phyloP scores from a whole-genome alignment of 2,888 invertebrate species.

The Stictocephala bisonia region DNA sequence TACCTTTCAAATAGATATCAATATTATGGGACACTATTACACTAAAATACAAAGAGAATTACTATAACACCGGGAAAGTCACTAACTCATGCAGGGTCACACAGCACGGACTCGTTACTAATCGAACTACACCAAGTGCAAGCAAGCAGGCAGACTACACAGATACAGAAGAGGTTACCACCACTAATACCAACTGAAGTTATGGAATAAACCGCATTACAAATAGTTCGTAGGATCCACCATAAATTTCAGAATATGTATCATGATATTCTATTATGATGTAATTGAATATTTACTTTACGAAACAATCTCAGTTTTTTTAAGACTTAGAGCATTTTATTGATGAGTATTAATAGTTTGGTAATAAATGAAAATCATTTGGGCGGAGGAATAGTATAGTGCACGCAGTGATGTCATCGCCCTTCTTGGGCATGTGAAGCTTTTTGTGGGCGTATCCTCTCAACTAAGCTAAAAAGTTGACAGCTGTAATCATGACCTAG shows the following conservation, averaged over 20 bases:
- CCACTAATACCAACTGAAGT: conserved; percentile 20
- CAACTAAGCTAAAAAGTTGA: too few species aligned
- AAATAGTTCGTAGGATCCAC: conserved; percentile 22
- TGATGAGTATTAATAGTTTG: too few species aligned
- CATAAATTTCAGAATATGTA: background rate
- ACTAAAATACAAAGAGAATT: conserved; percentile 5
- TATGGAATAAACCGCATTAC: background rate
- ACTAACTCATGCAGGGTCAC: background rate
- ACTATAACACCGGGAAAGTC: conserved; percentile 3
- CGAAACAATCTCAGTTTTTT: background rate
- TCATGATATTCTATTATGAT: background rate
- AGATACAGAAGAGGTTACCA: conserved; percentile 25
- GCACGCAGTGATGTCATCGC: conserved; percentile 43
- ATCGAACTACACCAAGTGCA: background rate
- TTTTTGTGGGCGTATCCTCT: conserved; percentile 36
- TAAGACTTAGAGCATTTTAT: too few species aligned
- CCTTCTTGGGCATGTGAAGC: conserved; percentile 40
- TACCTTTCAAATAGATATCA: background rate
- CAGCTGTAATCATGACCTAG: too few species aligned
- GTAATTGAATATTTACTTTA: background rate
- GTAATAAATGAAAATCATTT: conserved; percentile 13
- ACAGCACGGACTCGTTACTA: conserved; percentile 2
- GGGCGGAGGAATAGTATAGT: conserved; percentile 21
- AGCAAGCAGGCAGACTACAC: conserved; percentile 1
- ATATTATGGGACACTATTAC: background rate